Evolutionary conservation across 2,797 vertebrate species (phyloP).

Genomic region (Poeciliopsis presidionis): DNA sequence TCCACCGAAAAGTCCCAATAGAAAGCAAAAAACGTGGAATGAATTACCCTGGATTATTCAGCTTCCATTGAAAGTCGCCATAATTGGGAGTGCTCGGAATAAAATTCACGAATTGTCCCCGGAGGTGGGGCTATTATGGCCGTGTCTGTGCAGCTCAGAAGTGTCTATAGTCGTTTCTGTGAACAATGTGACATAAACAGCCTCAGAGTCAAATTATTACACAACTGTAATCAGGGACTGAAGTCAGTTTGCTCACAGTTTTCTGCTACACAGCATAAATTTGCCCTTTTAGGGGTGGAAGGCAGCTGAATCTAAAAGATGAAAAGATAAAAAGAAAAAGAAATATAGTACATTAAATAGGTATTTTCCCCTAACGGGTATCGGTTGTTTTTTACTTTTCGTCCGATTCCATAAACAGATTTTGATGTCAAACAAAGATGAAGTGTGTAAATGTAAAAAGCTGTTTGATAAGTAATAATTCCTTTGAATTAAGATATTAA

Average conservation of each 20-base stretch:
- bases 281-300: constrained; percentile 9
- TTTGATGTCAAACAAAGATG: background rate
- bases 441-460: background rate
- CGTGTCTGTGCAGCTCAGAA: constrained; percentile 66
- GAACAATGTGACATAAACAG: constrained; percentile 67
- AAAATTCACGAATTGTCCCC: constrained; percentile 62
- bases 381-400: background rate
- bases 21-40: constrained; percentile 21
- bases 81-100: constrained; percentile 68
- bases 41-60: constrained; percentile 56
- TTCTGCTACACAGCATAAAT: constrained; percentile 30
- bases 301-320: background rate
- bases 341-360: no score
- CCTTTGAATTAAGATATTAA: background rate
- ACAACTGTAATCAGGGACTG: constrained; percentile 65
- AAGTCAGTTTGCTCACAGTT: constrained; percentile 48
- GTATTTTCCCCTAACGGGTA: background rate
- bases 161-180: constrained; percentile 72
- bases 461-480: background rate
- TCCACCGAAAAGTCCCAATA: constrained; percentile 33
- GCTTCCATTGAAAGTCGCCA: constrained; percentile 60
- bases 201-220: constrained; percentile 58
- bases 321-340: background rate
- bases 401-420: background rate
- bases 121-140: constrained; percentile 65